Percentiles rank a stretch among this genome's conserved stretches.
Evolutionary conservation across 2,113 vertebrate genomes (phyloP).

Genomic region (Apeltes quadracus): DNA sequence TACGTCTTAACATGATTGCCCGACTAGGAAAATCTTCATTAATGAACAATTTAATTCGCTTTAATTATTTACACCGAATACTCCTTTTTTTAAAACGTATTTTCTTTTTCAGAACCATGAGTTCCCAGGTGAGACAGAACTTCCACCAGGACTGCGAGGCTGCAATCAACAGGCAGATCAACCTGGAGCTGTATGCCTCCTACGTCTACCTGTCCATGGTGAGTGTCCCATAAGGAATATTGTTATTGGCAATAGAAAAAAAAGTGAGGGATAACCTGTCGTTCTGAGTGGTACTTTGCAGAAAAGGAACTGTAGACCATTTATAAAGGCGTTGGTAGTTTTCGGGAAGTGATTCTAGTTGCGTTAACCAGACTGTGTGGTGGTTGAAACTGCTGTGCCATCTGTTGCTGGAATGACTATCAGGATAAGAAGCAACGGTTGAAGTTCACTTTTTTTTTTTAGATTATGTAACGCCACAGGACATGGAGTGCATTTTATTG

Average conservation of each 20-base stretch:
- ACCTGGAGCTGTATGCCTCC: conserved; percentile 87
- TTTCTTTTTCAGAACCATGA: conserved; percentile 69
- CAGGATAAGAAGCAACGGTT: conserved; percentile 21
- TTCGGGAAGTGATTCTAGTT: background rate
- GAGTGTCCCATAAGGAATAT: conserved; percentile 26
- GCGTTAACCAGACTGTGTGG: background rate
- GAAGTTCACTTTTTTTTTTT: conserved; percentile 34
- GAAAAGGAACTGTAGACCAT: background rate
- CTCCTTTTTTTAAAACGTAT: background rate
- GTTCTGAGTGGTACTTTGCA: background rate
- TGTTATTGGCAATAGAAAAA: background rate
- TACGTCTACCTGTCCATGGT: conserved; percentile 89
- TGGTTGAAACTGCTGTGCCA: background rate
- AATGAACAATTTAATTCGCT: no score
- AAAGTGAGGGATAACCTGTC: background rate
- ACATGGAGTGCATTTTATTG: background rate
- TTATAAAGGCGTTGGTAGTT: background rate
- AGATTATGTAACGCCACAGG: conserved; percentile 9
- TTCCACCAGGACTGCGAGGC: conserved; percentile 85
- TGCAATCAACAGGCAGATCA: conserved; percentile 87
- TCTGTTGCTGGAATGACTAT: background rate
- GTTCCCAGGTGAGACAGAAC: conserved; percentile 86
- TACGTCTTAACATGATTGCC: background rate
- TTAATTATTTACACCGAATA: no score
- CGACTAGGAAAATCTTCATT: background rate